Conservation (phyloP, 2,797 vertebrate species). For the Discoglossus pictus region DNA sequence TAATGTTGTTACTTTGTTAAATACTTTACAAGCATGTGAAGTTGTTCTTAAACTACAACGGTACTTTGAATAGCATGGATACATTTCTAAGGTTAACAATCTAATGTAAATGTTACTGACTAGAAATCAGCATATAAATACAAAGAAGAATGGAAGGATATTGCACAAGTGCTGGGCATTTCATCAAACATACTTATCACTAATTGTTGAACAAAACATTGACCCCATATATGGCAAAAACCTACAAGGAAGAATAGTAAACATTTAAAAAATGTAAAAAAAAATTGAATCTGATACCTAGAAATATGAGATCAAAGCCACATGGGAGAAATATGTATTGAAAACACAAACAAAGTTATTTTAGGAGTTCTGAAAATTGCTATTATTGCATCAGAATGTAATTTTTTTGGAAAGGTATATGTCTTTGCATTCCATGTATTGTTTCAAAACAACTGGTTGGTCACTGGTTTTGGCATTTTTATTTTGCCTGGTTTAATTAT, state of each 20-base stretch:
- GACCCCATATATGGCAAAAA: conserved; percentile 34
- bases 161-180: conserved; percentile 23
- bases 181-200: conserved; percentile 8
- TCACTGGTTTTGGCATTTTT: too few relatives aligned
- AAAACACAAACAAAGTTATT: conserved; percentile 22
- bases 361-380: conserved; percentile 17
- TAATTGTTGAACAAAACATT: conserved; percentile 22
- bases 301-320: conserved; percentile 28
- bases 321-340: conserved; percentile 27
- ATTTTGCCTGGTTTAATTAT: not conserved
- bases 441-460: not conserved
- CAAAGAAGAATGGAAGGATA: too few relatives aligned
- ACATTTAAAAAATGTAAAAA: conserved; percentile 33
- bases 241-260: conserved; percentile 19
- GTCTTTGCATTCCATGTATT: not conserved
- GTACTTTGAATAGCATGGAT: too few relatives aligned
- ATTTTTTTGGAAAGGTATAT: not conserved
- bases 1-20: too few relatives aligned
- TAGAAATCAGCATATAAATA: too few relatives aligned
- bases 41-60: too few relatives aligned
- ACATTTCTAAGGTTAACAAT: too few relatives aligned
- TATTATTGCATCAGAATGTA: not conserved
- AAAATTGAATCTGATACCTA: conserved; percentile 35
- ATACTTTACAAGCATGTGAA: too few relatives aligned
- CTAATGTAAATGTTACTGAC: too few relatives aligned